A percentile compares a stretch with the other conserved stretches of the same genome.
Conservation (phyloP, 1,140 invertebrate genomes). For the Scaptomyza pallida region DNA sequence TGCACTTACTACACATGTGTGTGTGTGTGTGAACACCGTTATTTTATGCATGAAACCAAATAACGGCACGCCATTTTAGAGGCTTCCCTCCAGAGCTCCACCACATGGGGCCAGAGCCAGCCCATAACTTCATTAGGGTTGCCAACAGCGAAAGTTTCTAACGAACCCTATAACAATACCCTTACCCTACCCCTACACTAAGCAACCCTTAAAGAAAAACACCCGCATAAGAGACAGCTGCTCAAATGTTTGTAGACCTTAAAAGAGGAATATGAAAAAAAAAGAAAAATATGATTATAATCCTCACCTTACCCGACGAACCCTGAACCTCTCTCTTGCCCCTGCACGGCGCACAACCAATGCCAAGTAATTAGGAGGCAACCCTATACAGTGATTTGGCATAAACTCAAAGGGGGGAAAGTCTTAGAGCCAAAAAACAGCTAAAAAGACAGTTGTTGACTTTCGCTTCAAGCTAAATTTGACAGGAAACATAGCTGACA, state of each 20-base stretch:
- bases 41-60: constrained; percentile 82
- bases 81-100: constrained; percentile 45
- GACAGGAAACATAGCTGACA: constrained; percentile 20
- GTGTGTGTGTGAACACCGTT: no score
- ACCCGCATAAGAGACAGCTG: constrained; percentile 9
- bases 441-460: not conserved
- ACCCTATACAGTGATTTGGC: constrained; percentile 15
- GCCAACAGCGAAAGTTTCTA: constrained; percentile 50
- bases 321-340: not conserved
- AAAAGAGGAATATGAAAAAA: no score
- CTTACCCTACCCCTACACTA: not conserved
- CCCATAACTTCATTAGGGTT: constrained; percentile 72
- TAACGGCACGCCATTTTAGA: constrained; percentile 58
- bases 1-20: no score
- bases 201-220: constrained; percentile 5
- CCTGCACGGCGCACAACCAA: not conserved
- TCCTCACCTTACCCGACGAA: constrained; percentile 61
- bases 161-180: not conserved
- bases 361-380: constrained; percentile 64
- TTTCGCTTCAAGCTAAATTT: constrained; percentile 32
- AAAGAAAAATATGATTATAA: constrained; percentile 67
- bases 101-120: not conserved
- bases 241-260: constrained; percentile 26
- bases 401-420: no score
- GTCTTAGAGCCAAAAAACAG: no score